phyloP scores from a whole-genome alignment of 2,888 invertebrate species.

The Apocheima hispidaria region DNA sequence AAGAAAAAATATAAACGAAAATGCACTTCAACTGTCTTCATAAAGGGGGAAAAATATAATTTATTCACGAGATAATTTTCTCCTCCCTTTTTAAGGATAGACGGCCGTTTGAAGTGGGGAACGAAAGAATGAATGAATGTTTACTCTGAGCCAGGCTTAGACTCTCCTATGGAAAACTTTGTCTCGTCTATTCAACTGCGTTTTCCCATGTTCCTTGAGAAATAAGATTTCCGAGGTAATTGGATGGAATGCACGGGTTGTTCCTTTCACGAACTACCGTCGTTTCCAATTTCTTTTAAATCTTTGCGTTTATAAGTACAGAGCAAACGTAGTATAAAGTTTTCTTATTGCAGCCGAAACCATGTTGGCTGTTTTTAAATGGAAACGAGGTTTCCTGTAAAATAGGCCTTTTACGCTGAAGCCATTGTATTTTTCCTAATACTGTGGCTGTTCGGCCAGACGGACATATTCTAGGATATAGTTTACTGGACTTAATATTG shows the following conservation, averaged over 20 bases:
- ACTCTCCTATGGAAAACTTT: constrained; percentile 55
- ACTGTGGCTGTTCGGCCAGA: too few species aligned
- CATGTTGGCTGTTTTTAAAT: neutral
- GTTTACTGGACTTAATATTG: too few species aligned
- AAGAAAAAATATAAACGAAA: constrained; percentile 80
- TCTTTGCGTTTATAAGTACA: neutral
- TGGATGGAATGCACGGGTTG: constrained; percentile 26
- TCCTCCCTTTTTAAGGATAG: constrained; percentile 75
- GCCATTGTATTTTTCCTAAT: neutral
- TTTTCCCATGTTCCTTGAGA: constrained; percentile 38
- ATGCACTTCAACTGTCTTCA: constrained; percentile 85
- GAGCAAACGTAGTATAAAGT: neutral
- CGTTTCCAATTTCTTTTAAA: constrained; percentile 16
- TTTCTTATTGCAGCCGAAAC: neutral
- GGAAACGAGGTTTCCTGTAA: neutral
- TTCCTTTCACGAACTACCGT: constrained; percentile 29
- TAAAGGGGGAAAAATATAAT: constrained; percentile 84
- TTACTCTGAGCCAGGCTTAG: constrained; percentile 65
- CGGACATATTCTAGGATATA: too few species aligned
- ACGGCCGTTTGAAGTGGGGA: constrained; percentile 73
- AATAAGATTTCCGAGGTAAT: constrained; percentile 41
- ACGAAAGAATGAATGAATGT: constrained; percentile 78
- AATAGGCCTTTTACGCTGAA: neutral
- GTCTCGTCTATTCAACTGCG: constrained; percentile 52
- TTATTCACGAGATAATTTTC: constrained; percentile 86